Base-by-base conservation (phyloP, 2,113 vertebrate genomes). In the Ascaphus truei region DNA sequence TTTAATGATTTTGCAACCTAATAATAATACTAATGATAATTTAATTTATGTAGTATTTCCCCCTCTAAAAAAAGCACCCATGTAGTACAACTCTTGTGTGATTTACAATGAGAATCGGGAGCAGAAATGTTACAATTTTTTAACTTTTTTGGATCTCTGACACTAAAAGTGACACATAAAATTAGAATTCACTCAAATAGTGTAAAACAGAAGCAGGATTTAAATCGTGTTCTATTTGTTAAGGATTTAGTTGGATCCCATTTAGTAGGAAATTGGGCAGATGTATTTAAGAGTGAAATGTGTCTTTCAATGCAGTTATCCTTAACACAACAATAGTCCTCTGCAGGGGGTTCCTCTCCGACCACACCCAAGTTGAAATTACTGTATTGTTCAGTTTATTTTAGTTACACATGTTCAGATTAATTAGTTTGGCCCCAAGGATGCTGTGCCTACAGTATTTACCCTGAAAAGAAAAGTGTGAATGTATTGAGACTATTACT, bases 351-450 rank as follows among this genome's bases (percentile, higher is more conserved):
- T 72, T 68, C 69, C 68, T 62, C 58, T 72, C 57, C 75, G 69
- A 79, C 85, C 80, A 76, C 76, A 80, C 79, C 80, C 79, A 58
- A 80, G 73, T 57, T 51, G 23, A 66, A 77, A 78, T 65, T 66
- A 81, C 63, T 20, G 71, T 77, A 82, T 85, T 83, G 67, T 76
- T 79, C 6, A 59, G 71, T 73, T 50, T 82, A 82, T 82, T 85
- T 85, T 84, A 86, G 83, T 84, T 88, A 83, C 78, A 82, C 75
- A 62, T 81, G n/a, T 85, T 86, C 85, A 84, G 83, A 85, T 86
- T 90, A 91, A 91, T 90, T 94, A 92, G 92, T 88, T 83, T 85
- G 82, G 81, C 76, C 85, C 78, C 77, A 79, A 81, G 81, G 85
- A 92, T 83, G 80, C 81, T 86, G 84, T 85, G 83, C 88, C 85